Conservation (phyloP, 2,888 invertebrate genomes). For the Selenia dentaria region DNA sequence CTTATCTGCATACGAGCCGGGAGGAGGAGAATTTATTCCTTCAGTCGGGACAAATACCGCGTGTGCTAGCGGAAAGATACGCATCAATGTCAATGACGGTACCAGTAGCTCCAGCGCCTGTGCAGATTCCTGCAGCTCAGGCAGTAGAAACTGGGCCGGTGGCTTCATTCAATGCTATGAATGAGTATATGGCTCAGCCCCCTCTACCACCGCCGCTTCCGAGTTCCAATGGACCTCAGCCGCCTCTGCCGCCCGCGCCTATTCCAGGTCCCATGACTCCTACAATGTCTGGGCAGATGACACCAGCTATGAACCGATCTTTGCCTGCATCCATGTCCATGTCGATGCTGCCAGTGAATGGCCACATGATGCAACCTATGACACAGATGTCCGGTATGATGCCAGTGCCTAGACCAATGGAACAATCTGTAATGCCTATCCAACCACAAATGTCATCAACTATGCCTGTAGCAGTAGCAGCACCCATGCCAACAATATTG, state of each 20-base stretch:
- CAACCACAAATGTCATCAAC: background rate
- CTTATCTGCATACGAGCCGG: slow-evolving; percentile 60
- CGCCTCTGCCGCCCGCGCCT: slow-evolving; percentile 14
- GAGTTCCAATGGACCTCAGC: background rate
- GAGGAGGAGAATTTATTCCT: slow-evolving; percentile 64
- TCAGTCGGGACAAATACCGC: slow-evolving; percentile 55
- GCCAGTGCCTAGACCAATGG: background rate
- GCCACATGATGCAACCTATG: too few species aligned
- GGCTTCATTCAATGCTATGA: slow-evolving; percentile 3
- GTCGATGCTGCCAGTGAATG: too few species aligned
- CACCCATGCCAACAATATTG: slow-evolving; percentile 21
- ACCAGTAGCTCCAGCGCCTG: background rate
- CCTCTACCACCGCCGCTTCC: slow-evolving; percentile 48
- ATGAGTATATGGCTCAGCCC: slow-evolving; percentile 31
- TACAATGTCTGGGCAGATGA: background rate
- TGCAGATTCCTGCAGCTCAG: too few species aligned
- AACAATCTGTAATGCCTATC: background rate
- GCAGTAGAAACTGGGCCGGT: background rate
- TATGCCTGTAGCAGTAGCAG: slow-evolving; percentile 1
- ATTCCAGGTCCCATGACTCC: slow-evolving; percentile 33
- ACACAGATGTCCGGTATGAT: too few species aligned
- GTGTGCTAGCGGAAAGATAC: slow-evolving; percentile 59
- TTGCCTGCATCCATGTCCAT: too few species aligned
- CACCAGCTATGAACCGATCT: too few species aligned
- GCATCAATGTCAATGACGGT: slow-evolving; percentile 37